Conservation (phyloP, 2,113 vertebrate genomes). For the Glareola pratincola region DNA sequence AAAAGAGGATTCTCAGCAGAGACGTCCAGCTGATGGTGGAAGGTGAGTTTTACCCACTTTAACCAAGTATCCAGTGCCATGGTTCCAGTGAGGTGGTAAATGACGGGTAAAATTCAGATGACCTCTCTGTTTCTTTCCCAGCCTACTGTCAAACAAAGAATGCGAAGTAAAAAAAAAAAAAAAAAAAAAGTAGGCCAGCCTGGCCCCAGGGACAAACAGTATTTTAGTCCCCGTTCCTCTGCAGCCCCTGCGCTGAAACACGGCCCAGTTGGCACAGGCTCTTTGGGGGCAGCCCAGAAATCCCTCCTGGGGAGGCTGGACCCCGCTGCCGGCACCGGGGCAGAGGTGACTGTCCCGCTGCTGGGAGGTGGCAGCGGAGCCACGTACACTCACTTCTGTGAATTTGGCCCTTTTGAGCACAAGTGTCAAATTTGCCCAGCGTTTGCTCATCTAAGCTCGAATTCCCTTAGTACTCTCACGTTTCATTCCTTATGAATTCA, state of each 20-base stretch:
- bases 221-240: neutral
- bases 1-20: neutral
- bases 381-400: accelerated
- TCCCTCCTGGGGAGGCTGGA: neutral
- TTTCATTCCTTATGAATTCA: neutral
- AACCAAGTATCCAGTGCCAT: accelerated
- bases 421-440: neutral
- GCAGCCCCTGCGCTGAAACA: neutral
- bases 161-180: neutral
- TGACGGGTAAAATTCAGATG: neutral
- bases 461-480: accelerated
- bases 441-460: neutral
- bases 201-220: neutral
- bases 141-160: neutral
- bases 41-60: neutral
- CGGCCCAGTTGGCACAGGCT: neutral
- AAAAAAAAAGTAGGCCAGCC: neutral
- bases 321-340: accelerated
- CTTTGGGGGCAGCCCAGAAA: neutral
- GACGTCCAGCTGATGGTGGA: neutral
- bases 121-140: neutral
- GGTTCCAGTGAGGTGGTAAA: neutral
- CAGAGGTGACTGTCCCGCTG: accelerated
- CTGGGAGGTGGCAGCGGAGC: accelerated
- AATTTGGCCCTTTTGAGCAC: neutral